These are phyloP conservation scores for Strigamia crassipes DNA, from an alignment of 2,888 invertebrate genomes.

Conservation along the genomic window DNA sequence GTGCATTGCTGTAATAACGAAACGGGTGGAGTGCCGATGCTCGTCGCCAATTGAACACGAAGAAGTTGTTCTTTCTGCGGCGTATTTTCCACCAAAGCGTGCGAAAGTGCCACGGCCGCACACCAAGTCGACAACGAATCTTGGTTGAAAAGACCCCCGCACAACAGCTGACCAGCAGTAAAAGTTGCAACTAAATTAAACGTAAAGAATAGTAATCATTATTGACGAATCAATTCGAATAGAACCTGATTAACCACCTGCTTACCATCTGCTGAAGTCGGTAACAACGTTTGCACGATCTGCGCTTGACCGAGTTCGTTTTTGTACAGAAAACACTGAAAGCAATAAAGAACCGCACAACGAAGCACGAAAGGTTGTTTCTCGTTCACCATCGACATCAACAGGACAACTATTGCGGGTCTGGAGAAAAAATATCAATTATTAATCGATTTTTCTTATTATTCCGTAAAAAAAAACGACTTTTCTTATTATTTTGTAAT, in stretches of 20 bases:
- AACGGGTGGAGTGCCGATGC: conserved; percentile 80
- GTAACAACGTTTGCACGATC: conserved; percentile 88
- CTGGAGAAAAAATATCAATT: too few relatives aligned
- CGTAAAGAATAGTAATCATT: conserved; percentile 49
- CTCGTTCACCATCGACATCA: conserved; percentile 99
- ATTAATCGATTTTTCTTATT: too few relatives aligned
- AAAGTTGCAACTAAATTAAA: conserved; percentile 58
- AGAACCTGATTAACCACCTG: not conserved
- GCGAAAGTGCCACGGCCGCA: conserved; percentile 86
- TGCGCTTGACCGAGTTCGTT: conserved; percentile 87
- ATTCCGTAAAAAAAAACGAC: too few relatives aligned
- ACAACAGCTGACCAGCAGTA: conserved; percentile 81
- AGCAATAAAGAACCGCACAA: conserved; percentile 95
- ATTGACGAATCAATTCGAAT: not conserved
- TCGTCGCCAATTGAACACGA: conserved; percentile 85
- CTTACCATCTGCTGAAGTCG: conserved; percentile 75
- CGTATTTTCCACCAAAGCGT: conserved; percentile 81
- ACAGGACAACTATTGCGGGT: conserved; percentile 88
- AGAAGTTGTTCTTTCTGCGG: conserved; percentile 82
- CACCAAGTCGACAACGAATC: conserved; percentile 95
- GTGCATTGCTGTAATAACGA: conserved; percentile 89
- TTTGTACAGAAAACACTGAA: conserved; percentile 92
- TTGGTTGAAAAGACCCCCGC: conserved; percentile 85
- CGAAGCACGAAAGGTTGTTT: conserved; percentile 89
- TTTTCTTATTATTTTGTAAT: too few relatives aligned